phyloP scores from a whole-genome alignment of 2,888 invertebrate species.

The Macropis europaea region DNA sequence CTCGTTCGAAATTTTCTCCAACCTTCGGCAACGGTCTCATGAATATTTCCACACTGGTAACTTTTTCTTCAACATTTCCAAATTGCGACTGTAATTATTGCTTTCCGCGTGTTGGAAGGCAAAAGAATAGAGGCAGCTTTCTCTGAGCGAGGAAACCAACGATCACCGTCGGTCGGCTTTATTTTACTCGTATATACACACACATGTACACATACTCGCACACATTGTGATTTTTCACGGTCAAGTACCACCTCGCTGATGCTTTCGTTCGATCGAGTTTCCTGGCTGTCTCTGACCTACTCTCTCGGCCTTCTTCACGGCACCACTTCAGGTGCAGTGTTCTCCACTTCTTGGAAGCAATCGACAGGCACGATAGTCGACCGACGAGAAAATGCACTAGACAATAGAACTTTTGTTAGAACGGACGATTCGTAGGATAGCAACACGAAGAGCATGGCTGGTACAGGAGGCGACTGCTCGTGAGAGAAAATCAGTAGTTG shows the following conservation, averaged over 20 bases:
- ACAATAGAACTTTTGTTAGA: not conserved
- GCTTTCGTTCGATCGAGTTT: constrained; percentile 77
- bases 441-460: not conserved
- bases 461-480: not conserved
- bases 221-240: constrained; percentile 74
- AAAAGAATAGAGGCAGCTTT: constrained; percentile 42
- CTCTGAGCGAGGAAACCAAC: constrained; percentile 46
- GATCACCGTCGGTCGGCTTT: constrained; percentile 30
- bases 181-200: constrained; percentile 5
- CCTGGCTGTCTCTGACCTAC: constrained; percentile 73
- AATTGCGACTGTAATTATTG: not conserved
- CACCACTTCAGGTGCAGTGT: constrained; percentile 47
- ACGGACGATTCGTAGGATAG: not conserved
- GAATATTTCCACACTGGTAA: too few relatives aligned
- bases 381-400: constrained; percentile 6
- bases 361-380: constrained; percentile 11
- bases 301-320: constrained; percentile 57
- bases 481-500: not conserved
- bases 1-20: too few relatives aligned
- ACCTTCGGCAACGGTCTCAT: too few relatives aligned
- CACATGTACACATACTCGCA: not conserved
- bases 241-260: constrained; percentile 75
- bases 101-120: not conserved
- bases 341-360: constrained; percentile 41
- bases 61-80: not conserved